These are phyloP conservation scores for Eulithis testata DNA, from an alignment of 2,888 invertebrate genomes.

Conservation along the genomic window DNA sequence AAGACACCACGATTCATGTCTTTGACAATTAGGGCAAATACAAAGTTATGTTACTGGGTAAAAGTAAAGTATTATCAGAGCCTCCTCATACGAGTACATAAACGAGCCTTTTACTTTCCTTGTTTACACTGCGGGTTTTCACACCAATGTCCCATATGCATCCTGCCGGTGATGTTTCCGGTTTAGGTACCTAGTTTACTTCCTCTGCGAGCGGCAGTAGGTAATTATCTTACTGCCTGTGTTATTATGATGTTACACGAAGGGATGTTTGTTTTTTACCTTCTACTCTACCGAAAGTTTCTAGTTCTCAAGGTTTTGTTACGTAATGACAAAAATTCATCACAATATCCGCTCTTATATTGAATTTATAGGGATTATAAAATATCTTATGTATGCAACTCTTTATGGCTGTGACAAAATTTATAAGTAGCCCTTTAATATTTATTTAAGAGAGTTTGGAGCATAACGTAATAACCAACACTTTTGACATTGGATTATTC, in stretches of 20 bases:
- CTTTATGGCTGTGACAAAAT: constrained; percentile 11
- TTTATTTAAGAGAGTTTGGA: too few relatives aligned
- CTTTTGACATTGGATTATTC: background rate
- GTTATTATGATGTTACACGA: background rate
- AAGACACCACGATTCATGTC: too few relatives aligned
- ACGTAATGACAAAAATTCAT: constrained; percentile 4
- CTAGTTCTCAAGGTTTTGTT: constrained; percentile 8
- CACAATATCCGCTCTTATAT: constrained; percentile 27
- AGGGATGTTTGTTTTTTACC: constrained; percentile 1
- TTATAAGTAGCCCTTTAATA: too few relatives aligned
- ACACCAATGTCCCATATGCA: constrained; percentile 3
- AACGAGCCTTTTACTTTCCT: background rate
- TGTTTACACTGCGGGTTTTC: constrained; percentile 1
- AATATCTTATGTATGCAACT: constrained; percentile 15
- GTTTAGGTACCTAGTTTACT: background rate
- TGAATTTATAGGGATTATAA: constrained; percentile 11
- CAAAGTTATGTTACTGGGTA: too few relatives aligned
- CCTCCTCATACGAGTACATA: too few relatives aligned
- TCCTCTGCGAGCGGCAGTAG: background rate
- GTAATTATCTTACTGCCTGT: constrained; percentile 1
- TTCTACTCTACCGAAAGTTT: background rate
- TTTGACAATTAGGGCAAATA: too few relatives aligned
- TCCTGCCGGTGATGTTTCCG: background rate
- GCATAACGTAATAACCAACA: too few relatives aligned
- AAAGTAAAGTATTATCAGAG: too few relatives aligned